These are phyloP conservation scores for Rhineura floridana DNA, from an alignment of 2,113 vertebrate genomes.

Conservation along the genomic window DNA sequence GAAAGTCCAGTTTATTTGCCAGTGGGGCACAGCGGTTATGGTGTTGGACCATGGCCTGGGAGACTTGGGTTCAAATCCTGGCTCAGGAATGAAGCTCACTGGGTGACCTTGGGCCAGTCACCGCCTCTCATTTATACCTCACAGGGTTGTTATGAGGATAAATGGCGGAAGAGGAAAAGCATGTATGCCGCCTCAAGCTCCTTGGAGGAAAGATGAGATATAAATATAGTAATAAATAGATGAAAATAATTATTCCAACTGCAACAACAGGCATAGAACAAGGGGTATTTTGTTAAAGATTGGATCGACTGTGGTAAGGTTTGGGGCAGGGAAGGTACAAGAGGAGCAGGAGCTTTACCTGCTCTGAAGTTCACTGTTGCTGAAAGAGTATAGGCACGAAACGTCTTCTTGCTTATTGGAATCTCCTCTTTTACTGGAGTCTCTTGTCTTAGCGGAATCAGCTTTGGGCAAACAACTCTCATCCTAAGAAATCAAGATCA, in stretches of 20 bases:
- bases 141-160: too few species aligned
- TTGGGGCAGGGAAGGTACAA: neutral
- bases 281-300: neutral
- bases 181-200: too few species aligned
- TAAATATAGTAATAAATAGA: too few species aligned
- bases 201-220: too few species aligned
- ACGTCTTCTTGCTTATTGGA: neutral
- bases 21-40: too few species aligned
- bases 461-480: constrained; percentile 22
- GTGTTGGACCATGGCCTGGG: too few species aligned
- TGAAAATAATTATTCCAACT: neutral
- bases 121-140: too few species aligned
- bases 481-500: constrained; percentile 25
- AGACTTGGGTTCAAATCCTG: too few species aligned
- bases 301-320: neutral
- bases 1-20: neutral
- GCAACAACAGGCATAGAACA: neutral
- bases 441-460: constrained; percentile 3
- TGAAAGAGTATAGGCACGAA: neutral
- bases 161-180: too few species aligned
- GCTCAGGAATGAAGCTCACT: too few species aligned
- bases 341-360: constrained; percentile 4
- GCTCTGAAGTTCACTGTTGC: constrained; percentile 21
- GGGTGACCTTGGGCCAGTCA: too few species aligned
- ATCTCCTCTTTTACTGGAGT: neutral